phyloP scores from a whole-genome alignment of 2,888 invertebrate genomes.

The Drosophila hamatofila region DNA sequence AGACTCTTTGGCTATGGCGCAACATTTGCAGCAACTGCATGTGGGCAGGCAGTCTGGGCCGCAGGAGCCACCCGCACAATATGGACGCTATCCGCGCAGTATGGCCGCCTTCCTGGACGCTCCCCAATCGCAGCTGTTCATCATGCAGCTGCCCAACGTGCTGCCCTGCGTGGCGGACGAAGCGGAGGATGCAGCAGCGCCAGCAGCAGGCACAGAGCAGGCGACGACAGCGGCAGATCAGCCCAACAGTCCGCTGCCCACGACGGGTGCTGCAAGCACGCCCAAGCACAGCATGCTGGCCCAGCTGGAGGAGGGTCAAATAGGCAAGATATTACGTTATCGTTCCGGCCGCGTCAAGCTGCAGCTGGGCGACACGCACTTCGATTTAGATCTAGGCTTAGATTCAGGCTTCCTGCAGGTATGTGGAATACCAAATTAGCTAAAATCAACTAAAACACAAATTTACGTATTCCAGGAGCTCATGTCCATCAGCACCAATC shows the following conservation, averaged over 20 bases:
- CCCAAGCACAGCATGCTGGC: slow-evolving; percentile 63
- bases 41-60: slow-evolving; percentile 52
- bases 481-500: slow-evolving; percentile 86
- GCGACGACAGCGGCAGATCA: slow-evolving; percentile 20
- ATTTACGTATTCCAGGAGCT: slow-evolving; percentile 83
- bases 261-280: slow-evolving; percentile 9
- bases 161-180: slow-evolving; percentile 72
- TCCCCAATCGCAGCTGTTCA: slow-evolving; percentile 79
- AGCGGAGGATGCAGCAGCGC: slow-evolving; percentile 31
- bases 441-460: not conserved
- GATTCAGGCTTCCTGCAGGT: slow-evolving; percentile 87
- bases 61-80: slow-evolving; percentile 55
- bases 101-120: slow-evolving; percentile 77
- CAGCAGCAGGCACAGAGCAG: slow-evolving; percentile 18
- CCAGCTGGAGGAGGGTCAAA: slow-evolving; percentile 87
- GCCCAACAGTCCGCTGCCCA: slow-evolving; percentile 32
- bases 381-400: slow-evolving; percentile 87
- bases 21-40: slow-evolving; percentile 71
- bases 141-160: slow-evolving; percentile 81
- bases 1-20: slow-evolving; percentile 64
- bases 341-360: slow-evolving; percentile 87
- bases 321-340: slow-evolving; percentile 87
- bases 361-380: slow-evolving; percentile 86
- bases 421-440: not conserved
- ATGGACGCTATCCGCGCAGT: slow-evolving; percentile 78